Evolutionary conservation across 2,113 vertebrate species (phyloP).

Genomic region (Acanthochromis polyacanthus): DNA sequence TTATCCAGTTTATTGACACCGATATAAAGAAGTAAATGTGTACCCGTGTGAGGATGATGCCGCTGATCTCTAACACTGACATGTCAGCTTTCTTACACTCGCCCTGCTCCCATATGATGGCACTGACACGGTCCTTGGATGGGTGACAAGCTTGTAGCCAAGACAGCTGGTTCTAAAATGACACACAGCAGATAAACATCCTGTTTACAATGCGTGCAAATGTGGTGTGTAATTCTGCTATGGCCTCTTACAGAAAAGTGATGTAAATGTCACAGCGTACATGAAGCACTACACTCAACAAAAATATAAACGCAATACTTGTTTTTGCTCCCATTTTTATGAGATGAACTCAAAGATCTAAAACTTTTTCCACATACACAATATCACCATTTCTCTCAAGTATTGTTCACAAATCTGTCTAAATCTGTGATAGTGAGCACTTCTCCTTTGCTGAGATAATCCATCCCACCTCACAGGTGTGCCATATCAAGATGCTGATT

Average conservation of each 20-base stretch:
- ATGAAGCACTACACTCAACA: background rate
- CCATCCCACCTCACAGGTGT: too few relatives aligned
- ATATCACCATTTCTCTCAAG: too few relatives aligned
- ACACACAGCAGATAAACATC: slow-evolving; percentile 12
- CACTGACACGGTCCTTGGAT: slow-evolving; percentile 94
- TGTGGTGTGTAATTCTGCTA: background rate
- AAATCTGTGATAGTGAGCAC: too few relatives aligned
- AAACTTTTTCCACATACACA: too few relatives aligned
- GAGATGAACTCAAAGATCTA: too few relatives aligned
- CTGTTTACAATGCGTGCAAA: background rate
- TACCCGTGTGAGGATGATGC: slow-evolving; percentile 97
- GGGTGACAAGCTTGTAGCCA: slow-evolving; percentile 97
- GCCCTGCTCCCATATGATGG: slow-evolving; percentile 97
- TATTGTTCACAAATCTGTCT: too few relatives aligned
- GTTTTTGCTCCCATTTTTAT: too few relatives aligned
- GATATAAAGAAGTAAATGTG: slow-evolving; percentile 25
- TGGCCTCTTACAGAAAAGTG: background rate
- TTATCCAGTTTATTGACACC: background rate
- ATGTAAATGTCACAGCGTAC: background rate
- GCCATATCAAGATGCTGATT: too few relatives aligned
- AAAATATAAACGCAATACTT: too few relatives aligned
- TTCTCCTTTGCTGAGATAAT: too few relatives aligned
- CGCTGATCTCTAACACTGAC: slow-evolving; percentile 98
- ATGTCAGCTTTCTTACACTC: slow-evolving; percentile 98
- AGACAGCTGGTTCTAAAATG: slow-evolving; percentile 89